These are phyloP conservation scores for Vipera latastei DNA, from an alignment of 2,797 vertebrate genomes.

Conservation along the genomic window DNA sequence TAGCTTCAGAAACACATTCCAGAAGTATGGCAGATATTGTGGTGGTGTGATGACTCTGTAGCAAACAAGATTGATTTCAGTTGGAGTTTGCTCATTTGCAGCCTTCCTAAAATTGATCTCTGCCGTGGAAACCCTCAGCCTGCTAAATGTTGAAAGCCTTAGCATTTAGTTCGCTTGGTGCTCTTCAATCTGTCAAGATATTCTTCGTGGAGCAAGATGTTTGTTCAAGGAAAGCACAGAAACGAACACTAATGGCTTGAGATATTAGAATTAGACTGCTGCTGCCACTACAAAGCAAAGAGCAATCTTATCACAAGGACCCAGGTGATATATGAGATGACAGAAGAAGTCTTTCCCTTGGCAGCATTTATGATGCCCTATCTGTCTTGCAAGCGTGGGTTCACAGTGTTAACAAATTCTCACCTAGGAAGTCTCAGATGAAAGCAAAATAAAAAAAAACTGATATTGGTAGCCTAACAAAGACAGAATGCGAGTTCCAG, in stretches of 20 bases:
- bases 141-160: slow-evolving; percentile 17
- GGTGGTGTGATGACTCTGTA: not conserved
- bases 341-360: slow-evolving; percentile 7
- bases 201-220: not conserved
- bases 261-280: slow-evolving; percentile 12
- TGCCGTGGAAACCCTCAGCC: not conserved
- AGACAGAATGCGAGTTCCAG: not conserved
- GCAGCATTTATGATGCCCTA: not conserved
- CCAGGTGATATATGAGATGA: slow-evolving; percentile 16
- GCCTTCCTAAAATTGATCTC: slow-evolving; percentile 2
- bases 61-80: slow-evolving; percentile 3
- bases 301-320: slow-evolving; percentile 7
- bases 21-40: not conserved
- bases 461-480: not conserved
- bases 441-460: not conserved
- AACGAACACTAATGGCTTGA: slow-evolving; percentile 2
- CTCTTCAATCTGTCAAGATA: slow-evolving; percentile 15
- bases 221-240: slow-evolving; percentile 21
- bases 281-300: slow-evolving; percentile 12
- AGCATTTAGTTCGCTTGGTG: not conserved
- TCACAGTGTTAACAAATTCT: not conserved
- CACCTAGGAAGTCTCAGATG: not conserved
- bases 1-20: not conserved
- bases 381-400: not conserved
- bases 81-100: not conserved